Evolutionary conservation across 2,797 vertebrate genomes (phyloP).

Genomic region (Sarcophilus harrisii): DNA sequence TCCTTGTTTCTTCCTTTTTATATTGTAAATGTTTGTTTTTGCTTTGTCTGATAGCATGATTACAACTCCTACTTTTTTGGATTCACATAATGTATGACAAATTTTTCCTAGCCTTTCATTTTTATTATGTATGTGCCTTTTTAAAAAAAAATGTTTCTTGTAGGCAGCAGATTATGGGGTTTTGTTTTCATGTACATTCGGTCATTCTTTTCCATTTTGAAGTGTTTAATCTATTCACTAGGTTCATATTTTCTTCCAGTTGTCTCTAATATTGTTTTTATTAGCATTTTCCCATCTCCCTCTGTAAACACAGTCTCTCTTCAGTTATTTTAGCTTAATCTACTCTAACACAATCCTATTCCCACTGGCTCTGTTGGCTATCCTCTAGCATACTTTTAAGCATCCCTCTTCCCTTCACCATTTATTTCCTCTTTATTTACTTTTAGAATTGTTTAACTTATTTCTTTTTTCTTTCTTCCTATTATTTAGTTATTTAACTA

Average conservation of each 20-base stretch:
- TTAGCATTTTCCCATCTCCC: too few relatives aligned
- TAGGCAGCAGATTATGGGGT: not conserved
- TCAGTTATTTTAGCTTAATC: too few relatives aligned
- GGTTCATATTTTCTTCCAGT: not conserved
- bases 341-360: too few relatives aligned
- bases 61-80: not conserved
- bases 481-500: not conserved
- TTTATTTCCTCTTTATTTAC: not conserved
- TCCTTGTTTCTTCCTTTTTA: not conserved
- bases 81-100: not conserved
- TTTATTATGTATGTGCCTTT: slow-evolving; percentile 29
- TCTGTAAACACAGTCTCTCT: too few relatives aligned
- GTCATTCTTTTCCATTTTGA: not conserved
- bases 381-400: too few relatives aligned
- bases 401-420: too few relatives aligned
- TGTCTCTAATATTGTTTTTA: not conserved
- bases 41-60: slow-evolving; percentile 28
- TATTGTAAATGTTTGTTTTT: not conserved
- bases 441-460: not conserved
- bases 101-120: slow-evolving; percentile 35
- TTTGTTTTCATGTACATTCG: not conserved
- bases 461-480: not conserved
- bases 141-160: not conserved
- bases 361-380: too few relatives aligned
- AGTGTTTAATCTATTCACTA: not conserved